These are phyloP conservation scores for Tupaia chinensis DNA, from an alignment of 2,113 vertebrate species.

Conservation along the genomic window DNA sequence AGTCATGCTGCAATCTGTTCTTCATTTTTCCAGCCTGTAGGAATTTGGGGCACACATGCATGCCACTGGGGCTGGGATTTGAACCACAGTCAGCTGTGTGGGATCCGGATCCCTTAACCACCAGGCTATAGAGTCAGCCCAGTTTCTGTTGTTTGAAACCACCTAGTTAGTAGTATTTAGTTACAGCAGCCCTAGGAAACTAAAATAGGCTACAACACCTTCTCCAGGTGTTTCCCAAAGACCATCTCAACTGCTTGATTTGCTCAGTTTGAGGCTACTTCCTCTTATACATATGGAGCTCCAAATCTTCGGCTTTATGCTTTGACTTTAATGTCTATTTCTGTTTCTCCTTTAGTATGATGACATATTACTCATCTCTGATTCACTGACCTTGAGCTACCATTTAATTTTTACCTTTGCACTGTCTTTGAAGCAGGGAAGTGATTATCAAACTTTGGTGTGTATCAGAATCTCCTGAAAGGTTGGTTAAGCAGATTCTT, in stretches of 20 bases:
- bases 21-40: too few species aligned
- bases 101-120: too few species aligned
- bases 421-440: neutral
- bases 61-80: too few species aligned
- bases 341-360: slow-evolving; percentile 1
- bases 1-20: too few species aligned
- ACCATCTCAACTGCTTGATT: neutral
- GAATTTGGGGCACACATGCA: too few species aligned
- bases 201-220: neutral
- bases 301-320: neutral
- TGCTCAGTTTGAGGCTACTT: neutral
- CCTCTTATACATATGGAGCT: neutral
- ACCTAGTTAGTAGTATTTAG: neutral
- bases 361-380: neutral
- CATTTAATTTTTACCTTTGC: neutral
- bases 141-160: neutral
- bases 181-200: neutral
- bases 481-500: neutral
- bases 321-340: slow-evolving; percentile 27
- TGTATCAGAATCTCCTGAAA: neutral
- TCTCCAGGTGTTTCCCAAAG: neutral
- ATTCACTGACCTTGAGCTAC: neutral
- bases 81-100: too few species aligned
- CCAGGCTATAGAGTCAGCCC: too few species aligned
- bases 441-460: neutral